These are phyloP conservation scores for Melanotaenia maccullochi DNA, from an alignment of 2,797 vertebrate species.

Conservation along the genomic window DNA sequence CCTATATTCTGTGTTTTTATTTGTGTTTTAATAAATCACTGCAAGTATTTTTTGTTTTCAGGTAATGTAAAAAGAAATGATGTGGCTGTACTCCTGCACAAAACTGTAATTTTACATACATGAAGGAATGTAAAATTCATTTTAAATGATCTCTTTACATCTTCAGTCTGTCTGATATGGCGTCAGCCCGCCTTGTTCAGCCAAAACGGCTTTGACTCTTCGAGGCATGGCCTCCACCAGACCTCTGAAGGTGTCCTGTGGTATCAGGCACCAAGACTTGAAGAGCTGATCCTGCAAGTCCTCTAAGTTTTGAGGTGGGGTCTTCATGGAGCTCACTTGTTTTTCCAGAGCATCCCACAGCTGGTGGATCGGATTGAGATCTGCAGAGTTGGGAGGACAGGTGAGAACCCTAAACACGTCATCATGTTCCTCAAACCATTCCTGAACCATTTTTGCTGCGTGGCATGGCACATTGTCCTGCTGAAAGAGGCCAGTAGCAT, in stretches of 20 bases:
- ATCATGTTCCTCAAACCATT: slow-evolving; percentile 1
- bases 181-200: not conserved
- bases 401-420: not conserved
- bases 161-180: not conserved
- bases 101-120: not conserved
- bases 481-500: slow-evolving; percentile 7
- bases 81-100: too few relatives aligned
- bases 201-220: slow-evolving; percentile 5
- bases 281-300: not conserved
- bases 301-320: not conserved
- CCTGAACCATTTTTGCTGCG: not conserved
- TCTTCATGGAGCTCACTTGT: not conserved
- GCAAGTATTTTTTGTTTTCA: too few relatives aligned
- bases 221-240: not conserved
- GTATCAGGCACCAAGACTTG: not conserved
- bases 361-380: not conserved
- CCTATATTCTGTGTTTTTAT: too few relatives aligned
- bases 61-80: too few relatives aligned
- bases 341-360: not conserved
- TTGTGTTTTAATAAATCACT: too few relatives aligned
- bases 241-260: slow-evolving; percentile 12
- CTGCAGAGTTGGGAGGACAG: not conserved
- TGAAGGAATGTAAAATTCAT: not conserved
- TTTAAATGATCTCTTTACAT: not conserved
- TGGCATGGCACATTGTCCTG: not conserved